Evolutionary conservation across 2,888 invertebrate genomes (phyloP), one percentile per base, ranked within the genome.

Genomic region (Tortrix viridana): DNA sequence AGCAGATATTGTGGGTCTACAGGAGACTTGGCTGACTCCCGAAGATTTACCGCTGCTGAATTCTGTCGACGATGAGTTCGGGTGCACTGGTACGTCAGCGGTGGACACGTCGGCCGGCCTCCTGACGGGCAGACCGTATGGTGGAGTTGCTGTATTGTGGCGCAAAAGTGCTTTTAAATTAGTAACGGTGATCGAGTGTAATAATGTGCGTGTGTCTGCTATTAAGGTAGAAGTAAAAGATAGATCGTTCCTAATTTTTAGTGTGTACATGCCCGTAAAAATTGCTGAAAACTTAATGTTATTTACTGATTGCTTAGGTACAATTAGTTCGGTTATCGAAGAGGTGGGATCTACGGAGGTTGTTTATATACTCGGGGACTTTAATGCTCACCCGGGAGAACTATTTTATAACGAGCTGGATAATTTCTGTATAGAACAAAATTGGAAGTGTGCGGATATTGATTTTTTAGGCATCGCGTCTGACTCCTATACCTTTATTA

Each of bases 1-100:
- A 14, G 57, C 65, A 0, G 65, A 67, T 22, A 20, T 71, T 0
- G 23, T 69, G 0, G 67, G 66, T 14, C 53, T 69, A 2, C 67
- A 71, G 38, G 67, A 71, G 41, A 67, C 65, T 1, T 69, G 67
- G 70, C 64, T 70, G 6, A 14, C 60, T 3, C 53, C 56, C 12
- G 52, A 65, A 14, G 60, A 65, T n/a, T 16, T 60, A 12, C 41
- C 50, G 2, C 53, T 23, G 3, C 26, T 60, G 0, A 43, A 60
- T 5, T 52, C 47, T 2, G 53, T 65, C 4, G 43, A 60, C 38
- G 41, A 26, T 9, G 9, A 37, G 3, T 50, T 50, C 12, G 50
- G 3, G 1, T 32, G 2, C 19, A 38, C 50, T 3, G 37, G 50
- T 5, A 26, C 3, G 9, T 50, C 50, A 3, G 32, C 50, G 4